phyloP scores from a whole-genome alignment of 2,888 invertebrate species.

The Andrena chrysosceles region DNA sequence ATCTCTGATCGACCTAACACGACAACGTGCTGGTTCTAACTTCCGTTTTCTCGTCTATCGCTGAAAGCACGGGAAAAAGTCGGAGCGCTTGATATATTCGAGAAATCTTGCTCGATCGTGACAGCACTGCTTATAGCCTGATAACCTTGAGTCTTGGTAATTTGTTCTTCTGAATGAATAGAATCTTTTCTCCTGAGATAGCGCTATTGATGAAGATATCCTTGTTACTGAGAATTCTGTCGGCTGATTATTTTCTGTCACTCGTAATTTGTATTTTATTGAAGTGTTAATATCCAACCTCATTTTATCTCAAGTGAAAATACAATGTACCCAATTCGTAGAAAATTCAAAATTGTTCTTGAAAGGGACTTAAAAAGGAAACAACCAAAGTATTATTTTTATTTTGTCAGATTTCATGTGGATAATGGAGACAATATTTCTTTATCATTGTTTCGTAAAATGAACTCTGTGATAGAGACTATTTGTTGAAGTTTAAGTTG shows the following conservation, averaged over 20 bases:
- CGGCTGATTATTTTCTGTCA: too few species aligned
- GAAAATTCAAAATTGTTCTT: too few species aligned
- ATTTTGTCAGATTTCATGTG: too few species aligned
- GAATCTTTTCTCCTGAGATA: neutral
- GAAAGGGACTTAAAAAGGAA: too few species aligned
- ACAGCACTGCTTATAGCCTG: neutral
- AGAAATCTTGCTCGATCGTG: neutral
- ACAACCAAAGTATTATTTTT: too few species aligned
- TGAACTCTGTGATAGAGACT: neutral
- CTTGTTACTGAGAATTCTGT: too few species aligned
- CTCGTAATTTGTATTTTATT: too few species aligned
- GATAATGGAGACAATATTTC: too few species aligned
- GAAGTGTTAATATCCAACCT: too few species aligned
- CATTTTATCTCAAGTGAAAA: too few species aligned
- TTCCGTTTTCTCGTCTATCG: conserved; percentile 36
- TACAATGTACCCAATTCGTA: too few species aligned
- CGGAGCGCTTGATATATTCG: neutral
- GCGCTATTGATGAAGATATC: neutral
- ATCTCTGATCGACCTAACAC: conserved; percentile 56
- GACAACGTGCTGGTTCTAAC: conserved; percentile 29
- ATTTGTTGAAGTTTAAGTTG: neutral
- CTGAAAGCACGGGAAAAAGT: neutral
- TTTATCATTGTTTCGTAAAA: too few species aligned
- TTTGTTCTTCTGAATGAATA: neutral
- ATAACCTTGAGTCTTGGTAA: neutral